Conservation (phyloP, 1,140 invertebrate genomes). For the Proctacanthus coquilletti region DNA sequence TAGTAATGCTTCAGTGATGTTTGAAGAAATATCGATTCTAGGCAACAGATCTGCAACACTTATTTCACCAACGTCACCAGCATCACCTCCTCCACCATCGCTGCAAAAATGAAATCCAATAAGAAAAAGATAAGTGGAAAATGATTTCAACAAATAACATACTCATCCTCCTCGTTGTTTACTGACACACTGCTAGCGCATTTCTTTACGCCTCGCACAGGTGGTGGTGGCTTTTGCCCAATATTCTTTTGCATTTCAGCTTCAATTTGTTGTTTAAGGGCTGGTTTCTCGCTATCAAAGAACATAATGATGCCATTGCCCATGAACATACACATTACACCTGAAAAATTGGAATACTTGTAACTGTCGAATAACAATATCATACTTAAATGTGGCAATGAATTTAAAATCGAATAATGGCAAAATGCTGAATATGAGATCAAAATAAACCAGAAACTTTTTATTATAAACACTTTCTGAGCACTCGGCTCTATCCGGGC, state of each 20-base stretch:
- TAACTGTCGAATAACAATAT: too few relatives aligned
- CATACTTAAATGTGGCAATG: too few relatives aligned
- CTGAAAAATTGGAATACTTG: too few relatives aligned
- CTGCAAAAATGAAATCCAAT: neutral
- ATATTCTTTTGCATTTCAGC: conserved; percentile 70
- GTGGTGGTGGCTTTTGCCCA: conserved; percentile 51
- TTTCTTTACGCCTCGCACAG: conserved; percentile 41
- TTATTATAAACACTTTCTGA: too few relatives aligned
- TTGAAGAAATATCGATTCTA: conserved; percentile 67
- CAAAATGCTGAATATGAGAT: too few relatives aligned
- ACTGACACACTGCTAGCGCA: neutral
- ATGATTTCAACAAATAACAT: neutral
- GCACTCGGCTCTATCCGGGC: too few relatives aligned
- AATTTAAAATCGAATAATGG: too few relatives aligned
- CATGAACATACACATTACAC: conserved; percentile 69
- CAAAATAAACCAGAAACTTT: too few relatives aligned
- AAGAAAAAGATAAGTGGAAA: too few relatives aligned
- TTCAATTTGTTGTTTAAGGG: conserved; percentile 71
- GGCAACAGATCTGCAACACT: conserved; percentile 54
- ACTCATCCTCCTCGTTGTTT: conserved; percentile 1
- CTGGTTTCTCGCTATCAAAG: conserved; percentile 77
- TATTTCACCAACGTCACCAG: conserved; percentile 34
- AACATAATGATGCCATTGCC: conserved; percentile 57
- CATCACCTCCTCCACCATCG: conserved; percentile 27
- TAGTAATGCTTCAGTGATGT: conserved; percentile 67